A percentile compares a stretch with the other conserved stretches of the same genome.
Conservation (phyloP, 92 coral and sea anemone genomes). For the Palythoa caribaeorum region DNA sequence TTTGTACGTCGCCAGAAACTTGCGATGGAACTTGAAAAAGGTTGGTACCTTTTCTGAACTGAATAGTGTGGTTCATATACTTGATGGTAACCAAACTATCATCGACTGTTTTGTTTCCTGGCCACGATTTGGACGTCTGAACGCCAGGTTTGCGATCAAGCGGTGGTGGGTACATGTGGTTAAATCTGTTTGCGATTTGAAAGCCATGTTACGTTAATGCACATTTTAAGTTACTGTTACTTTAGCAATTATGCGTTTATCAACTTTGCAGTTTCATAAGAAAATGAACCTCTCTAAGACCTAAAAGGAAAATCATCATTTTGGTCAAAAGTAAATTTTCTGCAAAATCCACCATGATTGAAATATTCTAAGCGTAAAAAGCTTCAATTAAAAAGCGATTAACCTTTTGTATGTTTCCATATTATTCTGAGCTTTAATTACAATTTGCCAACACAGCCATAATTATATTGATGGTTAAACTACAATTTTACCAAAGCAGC, state of each 20-base stretch:
- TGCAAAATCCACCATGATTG: background rate
- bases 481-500: background rate
- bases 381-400: background rate
- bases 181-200: conserved; percentile 93
- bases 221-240: conserved; percentile 8
- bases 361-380: background rate
- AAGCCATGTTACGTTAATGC: conserved; percentile 53
- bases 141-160: conserved; percentile 58
- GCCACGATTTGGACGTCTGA: conserved; percentile 75
- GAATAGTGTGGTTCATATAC: conserved; percentile 50
- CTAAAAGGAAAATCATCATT: background rate
- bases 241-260: background rate
- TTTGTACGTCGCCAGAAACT: background rate
- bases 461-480: background rate
- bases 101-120: conserved; percentile 56
- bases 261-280: background rate
- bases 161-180: conserved; percentile 89
- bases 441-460: background rate
- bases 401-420: background rate
- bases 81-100: conserved; percentile 47
- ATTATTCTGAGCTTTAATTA: background rate
- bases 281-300: background rate
- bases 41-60: conserved; percentile 42
- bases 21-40: conserved; percentile 39
- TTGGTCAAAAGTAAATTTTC: background rate